Evolutionary conservation across 2,797 vertebrate species (phyloP), one percentile per base, ranked within the genome.

Genomic region (Falco berigora): DNA sequence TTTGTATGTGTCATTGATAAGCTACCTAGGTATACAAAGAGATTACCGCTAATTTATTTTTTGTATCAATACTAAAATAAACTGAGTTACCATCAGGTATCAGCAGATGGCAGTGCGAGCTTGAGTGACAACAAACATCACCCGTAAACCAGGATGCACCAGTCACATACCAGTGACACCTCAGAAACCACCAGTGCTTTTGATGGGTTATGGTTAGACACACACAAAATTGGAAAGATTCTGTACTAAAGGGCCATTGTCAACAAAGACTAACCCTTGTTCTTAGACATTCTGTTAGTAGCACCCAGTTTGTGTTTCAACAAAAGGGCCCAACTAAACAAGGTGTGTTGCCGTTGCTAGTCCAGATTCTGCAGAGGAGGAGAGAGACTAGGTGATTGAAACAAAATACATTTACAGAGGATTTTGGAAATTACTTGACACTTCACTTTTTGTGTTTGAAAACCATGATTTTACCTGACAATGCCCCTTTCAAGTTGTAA

Each of bases 61-160:
- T 73, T 34, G 21, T 53, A 59, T 11, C 15, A 6, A 4, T 32
- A 1, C 49, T 32, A 19, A 47, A 47, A 5, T 5, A 4, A 25
- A 5, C 53, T 66, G 62, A 94, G 92, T 78, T 98, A 75, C 96
- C 74, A 52, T 5, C 83, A 9, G 8, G 24, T 50, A 85, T 96
- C 98, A 96, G 98, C 76, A 98, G 98, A 92, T 98, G 98, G 97
- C 98, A 97, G 95, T 94, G 95, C 94, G 77, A 44, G 81, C 77
- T 85, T 88, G 92, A 96, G 91, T 49, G 94, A 96, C 91, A 90
- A 11, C 62, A 71, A 30, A n/a, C 3, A 25, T 23, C 86, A 66
- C 46, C 81, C 62, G 23, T 14, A 15, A 56, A 61, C 73, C n/a
- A 28, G 56, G 34, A 63, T 3, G 9, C 53, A 27, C 22, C 32